Base-by-base conservation (phyloP, 2,888 invertebrate species). In the Pteria penguin region DNA sequence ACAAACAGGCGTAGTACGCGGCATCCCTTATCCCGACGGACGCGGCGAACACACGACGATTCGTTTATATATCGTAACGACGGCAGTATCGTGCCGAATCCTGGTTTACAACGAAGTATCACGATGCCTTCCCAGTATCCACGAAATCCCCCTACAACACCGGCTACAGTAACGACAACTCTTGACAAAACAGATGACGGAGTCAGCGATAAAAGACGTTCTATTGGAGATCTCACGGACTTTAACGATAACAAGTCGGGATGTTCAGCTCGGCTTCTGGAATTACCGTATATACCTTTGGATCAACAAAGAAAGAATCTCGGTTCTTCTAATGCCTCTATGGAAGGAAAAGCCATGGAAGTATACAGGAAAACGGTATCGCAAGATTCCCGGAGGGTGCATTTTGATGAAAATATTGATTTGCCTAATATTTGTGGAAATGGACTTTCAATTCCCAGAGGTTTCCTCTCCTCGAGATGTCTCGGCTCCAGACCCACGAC, bases 251-350 rank as follows among this genome's bases (percentile, higher is more conserved):
- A 45, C 31, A 52, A 55, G 5, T 54, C 60, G 4, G 71, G 66
- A 74, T 62, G 55, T 76, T 85, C 68, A 4, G 54, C 72, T 4
- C 68, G 66, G 62, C 63, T 54, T 2, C 52, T 77, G 18, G 85
- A 83, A 54, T 68, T 83, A 0, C 85, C 85, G 4, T 74, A 69
- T 33, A 85, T 85, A 11, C 73, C 81, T 1, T 66, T 79, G 0
- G 83, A 85, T 22, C 82, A 82, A 36, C 80, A 81, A 71, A 70
- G 80, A 14, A 79, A 81, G 29, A 78, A 80, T 54, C 61, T 83
- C 4, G 83, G 81, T 32, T 72, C 76, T 4, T 72, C 72, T 22
- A 67, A 60, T 32, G 69, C 72, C 18, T 73, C 72, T 18, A 69
- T 63, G 63, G 73, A 72, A 27, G 32, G 57, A 18, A 77, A 72